Conservation (phyloP, 2,888 invertebrate genomes). For the Bhutanitis thaidina region DNA sequence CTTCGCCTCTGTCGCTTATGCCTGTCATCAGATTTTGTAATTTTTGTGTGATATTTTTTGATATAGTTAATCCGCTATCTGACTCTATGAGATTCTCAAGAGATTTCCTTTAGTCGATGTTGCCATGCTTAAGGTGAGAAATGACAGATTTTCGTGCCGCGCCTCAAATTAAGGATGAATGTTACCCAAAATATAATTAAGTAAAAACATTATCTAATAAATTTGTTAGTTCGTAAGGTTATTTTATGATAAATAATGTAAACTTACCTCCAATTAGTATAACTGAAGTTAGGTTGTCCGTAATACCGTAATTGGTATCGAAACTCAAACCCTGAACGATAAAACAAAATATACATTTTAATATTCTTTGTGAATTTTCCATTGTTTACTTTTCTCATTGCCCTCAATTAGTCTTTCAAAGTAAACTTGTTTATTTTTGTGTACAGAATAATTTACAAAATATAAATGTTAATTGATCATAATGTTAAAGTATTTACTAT, state of each 20-base stretch:
- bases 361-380: not conserved
- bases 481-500: not conserved
- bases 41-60: no score
- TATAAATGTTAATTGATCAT: not conserved
- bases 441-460: constrained; percentile 3
- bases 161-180: no score
- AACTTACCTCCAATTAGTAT: constrained; percentile 91
- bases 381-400: not conserved
- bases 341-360: constrained; percentile 22
- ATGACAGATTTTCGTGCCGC: no score
- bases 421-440: not conserved
- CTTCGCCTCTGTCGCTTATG: no score
- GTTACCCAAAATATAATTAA: no score
- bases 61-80: no score
- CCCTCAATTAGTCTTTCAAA: not conserved
- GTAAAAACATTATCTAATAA: no score
- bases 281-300: constrained; percentile 91
- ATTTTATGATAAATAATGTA: not conserved
- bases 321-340: constrained; percentile 85
- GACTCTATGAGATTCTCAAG: no score
- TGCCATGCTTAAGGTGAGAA: no score
- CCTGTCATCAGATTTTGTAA: no score
- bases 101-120: no score
- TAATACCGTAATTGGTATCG: constrained; percentile 92
- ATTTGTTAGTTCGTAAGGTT: no score